A percentile compares a stretch with the other conserved stretches of the same genome.
phyloP scores from a whole-genome alignment of 1,140 invertebrate species.

The Leptopilina clavipes region DNA sequence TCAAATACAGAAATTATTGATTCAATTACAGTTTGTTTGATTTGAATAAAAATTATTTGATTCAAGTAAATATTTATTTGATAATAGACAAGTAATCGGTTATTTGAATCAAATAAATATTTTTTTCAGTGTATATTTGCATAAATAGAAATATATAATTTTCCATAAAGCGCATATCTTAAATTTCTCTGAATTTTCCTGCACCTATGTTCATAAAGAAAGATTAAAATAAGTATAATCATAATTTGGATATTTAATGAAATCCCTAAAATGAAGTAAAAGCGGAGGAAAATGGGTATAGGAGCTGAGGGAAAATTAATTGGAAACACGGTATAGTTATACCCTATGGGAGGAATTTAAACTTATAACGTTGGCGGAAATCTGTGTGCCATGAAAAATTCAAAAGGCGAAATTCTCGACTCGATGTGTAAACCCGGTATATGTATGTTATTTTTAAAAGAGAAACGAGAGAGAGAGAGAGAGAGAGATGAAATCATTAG shows the following conservation, averaged over 20 bases:
- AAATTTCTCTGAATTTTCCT: neutral
- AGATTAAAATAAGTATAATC: conserved; percentile 9
- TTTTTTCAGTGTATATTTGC: neutral
- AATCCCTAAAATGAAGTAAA: neutral
- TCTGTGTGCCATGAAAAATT: conserved; percentile 30
- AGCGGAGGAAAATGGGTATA: neutral
- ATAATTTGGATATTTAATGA: conserved; percentile 20
- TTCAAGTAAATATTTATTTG: too few relatives aligned
- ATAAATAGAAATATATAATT: neutral
- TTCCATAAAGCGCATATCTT: too few relatives aligned
- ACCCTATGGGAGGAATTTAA: neutral
- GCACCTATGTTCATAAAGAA: neutral
- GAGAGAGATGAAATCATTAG: conserved; percentile 53
- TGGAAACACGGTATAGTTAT: neutral
- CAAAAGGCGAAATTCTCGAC: conserved; percentile 10
- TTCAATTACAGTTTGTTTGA: too few relatives aligned
- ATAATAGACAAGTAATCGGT: too few relatives aligned
- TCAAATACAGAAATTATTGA: too few relatives aligned
- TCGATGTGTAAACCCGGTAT: neutral
- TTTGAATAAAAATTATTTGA: too few relatives aligned
- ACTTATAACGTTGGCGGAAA: conserved; percentile 9
- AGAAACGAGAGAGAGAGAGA: too few relatives aligned
- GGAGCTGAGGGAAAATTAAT: neutral
- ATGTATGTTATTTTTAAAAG: neutral
- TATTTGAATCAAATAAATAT: too few relatives aligned